Evolutionary conservation across 2,797 vertebrate species (phyloP), one percentile per base, ranked within the genome.

Genomic region (Cheirogaleus major): DNA sequence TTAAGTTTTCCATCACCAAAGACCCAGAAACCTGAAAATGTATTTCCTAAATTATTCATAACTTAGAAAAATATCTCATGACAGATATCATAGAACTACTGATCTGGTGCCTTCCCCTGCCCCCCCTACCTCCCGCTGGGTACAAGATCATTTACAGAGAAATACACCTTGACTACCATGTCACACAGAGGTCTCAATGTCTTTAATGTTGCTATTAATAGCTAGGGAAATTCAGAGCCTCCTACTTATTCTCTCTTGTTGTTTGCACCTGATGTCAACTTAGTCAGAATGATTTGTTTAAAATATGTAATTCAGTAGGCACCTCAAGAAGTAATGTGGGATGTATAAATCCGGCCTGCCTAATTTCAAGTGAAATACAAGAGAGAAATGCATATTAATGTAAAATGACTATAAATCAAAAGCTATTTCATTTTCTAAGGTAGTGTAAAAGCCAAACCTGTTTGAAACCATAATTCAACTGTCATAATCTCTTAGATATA

Each of bases 381-480:
- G 93, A 95, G 35, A 96, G 85, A 98, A 98, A 96, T 87, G 45
- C 84, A 65, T 95, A 95, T 95, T 98, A 98, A 94, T 97, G 91
- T 91, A 96, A 98, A 98, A 92, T 55, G 38, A 27, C 86, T 96
- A 94, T 95, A 98, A 98, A 98, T 98, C 93, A 98, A 96, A 97
- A 95, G 48, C n/a, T 48, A 96, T 97, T 98, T 97, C 81, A 98
- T 98, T 98, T 98, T 97, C 94, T 90, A 17, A 90, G 75, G 65
- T 97, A 82, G 35, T 75, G n/a, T 96, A 98, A 98, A 98, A 98
- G 88, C 79, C 89, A 97, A 89, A 87, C 69, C 59, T 95, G 45
- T 97, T 97, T 73, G 43, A 98, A 98, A 98, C 95, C 94, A 95
- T 99, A 97, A 98, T 97, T 98, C 78, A 95, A 61, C 61, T 98